Percentiles rank a stretch among this genome's conserved stretches.
Evolutionary conservation across 2,888 invertebrate species (phyloP).

Genomic region (Acheta domesticus): DNA sequence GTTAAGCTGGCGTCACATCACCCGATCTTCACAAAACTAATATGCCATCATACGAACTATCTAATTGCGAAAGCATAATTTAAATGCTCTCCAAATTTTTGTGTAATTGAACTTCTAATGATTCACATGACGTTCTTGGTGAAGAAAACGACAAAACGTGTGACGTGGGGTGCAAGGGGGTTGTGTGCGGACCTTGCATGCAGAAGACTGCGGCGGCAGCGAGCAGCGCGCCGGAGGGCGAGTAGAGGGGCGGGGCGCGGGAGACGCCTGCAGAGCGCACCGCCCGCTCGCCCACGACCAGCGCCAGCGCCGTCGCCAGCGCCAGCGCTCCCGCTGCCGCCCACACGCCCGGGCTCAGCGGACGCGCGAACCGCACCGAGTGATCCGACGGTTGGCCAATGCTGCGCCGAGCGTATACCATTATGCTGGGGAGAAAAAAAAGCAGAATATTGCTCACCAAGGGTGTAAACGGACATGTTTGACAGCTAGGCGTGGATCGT

Average conservation of each 20-base stretch:
- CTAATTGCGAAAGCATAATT: too few relatives aligned
- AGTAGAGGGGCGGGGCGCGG: not conserved
- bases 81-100: too few relatives aligned
- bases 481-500: too few relatives aligned
- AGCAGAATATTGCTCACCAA: not conserved
- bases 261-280: not conserved
- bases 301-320: not conserved
- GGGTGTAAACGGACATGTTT: too few relatives aligned
- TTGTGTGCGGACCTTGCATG: not conserved
- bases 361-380: not conserved
- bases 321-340: not conserved
- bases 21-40: too few relatives aligned
- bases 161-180: too few relatives aligned
- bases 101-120: too few relatives aligned
- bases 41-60: too few relatives aligned
- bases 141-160: too few relatives aligned
- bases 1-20: too few relatives aligned
- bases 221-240: not conserved
- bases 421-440: not conserved
- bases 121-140: too few relatives aligned
- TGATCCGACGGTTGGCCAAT: not conserved
- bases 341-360: not conserved
- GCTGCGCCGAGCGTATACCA: not conserved
- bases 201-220: not conserved
- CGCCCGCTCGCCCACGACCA: not conserved